Evolutionary conservation across 2,888 invertebrate genomes (phyloP), one percentile per base, ranked within the genome.

Genomic region (Eilema griseolum): DNA sequence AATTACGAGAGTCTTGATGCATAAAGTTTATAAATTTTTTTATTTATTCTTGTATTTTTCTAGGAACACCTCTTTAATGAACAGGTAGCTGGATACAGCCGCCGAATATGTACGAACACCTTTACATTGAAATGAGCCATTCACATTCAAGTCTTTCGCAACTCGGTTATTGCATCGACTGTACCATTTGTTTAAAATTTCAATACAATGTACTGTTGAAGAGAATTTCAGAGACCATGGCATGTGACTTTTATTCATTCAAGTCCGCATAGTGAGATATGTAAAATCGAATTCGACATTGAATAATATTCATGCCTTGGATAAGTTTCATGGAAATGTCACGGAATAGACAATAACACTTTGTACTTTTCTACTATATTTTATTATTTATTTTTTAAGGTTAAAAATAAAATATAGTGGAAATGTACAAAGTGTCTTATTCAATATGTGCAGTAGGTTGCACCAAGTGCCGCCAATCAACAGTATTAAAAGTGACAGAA

Each of bases 111-210:
- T 76, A 82, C 79, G 77, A 77, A 82, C 76, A 79, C 82, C 90
- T 91, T 89, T 88, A 86, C 88, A 91, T 90, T 76, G 83, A 84
- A 90, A 90, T 87, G 86, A 89, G 86, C 87, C 83, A 87, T 89
- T 87, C 79, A 79, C 83, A 87, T 89, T 87, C 79, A 79, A 78
- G 77, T 79, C 82, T 85, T 84, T 88, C 80, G 76, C 81, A 82
- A 83, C 78, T 78, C 84, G 78, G 85, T 88, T 88, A 90, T 88
- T 87, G 85, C 79, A 80, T 76, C 79, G 75, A 85, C 86, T 87
- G 87, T 83, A 84, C 88, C 86, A 89, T 90, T 92, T 91, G 86
- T 87, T 87, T 89, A 88, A 90, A 89, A 88, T 89, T 86, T 83
- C 89, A 86, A 90, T 90, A 89, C 88, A 81, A 86, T 86, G 86